Percentiles rank a stretch among this genome's conserved stretches.
Conservation (phyloP, 2,113 vertebrate genomes). For the Canis aureus region DNA sequence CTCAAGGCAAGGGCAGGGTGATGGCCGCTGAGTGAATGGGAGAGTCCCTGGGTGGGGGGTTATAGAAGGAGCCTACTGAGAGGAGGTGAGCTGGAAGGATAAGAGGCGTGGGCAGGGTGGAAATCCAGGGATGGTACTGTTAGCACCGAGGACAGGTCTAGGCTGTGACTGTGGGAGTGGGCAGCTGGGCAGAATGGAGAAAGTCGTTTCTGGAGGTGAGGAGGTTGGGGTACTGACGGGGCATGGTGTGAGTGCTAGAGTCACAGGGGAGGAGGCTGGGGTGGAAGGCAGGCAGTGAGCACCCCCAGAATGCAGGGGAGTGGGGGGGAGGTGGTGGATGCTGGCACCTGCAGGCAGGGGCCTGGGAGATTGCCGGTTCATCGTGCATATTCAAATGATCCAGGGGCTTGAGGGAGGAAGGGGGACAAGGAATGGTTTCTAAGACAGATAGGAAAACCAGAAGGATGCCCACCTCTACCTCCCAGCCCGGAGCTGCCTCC, state of each 20-base stretch:
- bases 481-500: background rate
- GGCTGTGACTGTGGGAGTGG: background rate
- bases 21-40: background rate
- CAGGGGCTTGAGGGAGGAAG: background rate
- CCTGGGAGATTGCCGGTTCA: background rate
- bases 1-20: background rate
- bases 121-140: background rate
- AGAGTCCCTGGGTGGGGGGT: background rate
- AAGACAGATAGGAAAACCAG: background rate
- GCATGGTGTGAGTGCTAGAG: background rate
- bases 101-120: background rate
- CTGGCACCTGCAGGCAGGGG: too few species aligned
- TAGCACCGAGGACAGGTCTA: background rate
- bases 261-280: background rate
- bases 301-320: too few species aligned
- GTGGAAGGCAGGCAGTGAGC: background rate
- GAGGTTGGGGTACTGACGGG: background rate
- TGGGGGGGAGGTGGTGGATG: background rate
- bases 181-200: background rate
- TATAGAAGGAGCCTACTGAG: background rate
- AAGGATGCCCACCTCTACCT: rapidly evolving
- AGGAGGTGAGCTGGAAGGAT: background rate
- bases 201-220: background rate
- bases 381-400: background rate
- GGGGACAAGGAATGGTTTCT: background rate